Evolutionary conservation across 2,113 vertebrate genomes (phyloP).

Genomic region (Neotoma lepida): DNA sequence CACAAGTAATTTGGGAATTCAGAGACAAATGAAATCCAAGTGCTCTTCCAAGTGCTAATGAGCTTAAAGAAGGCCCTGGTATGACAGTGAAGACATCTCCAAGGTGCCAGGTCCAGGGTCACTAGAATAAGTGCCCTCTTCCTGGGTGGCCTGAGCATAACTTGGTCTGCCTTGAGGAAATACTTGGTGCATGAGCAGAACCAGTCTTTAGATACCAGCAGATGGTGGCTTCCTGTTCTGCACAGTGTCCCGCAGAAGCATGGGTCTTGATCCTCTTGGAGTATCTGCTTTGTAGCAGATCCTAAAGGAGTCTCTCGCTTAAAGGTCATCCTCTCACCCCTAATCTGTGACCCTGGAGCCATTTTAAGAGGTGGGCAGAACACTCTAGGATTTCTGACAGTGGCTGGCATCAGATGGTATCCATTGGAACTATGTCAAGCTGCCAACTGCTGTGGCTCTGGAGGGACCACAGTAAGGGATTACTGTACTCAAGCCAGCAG

Average conservation of each 20-base stretch:
- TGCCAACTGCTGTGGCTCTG: background rate
- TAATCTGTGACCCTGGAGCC: background rate
- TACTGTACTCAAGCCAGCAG: background rate
- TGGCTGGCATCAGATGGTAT: background rate
- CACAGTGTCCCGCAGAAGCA: background rate
- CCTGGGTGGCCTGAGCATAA: fast-evolving
- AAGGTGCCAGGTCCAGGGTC: fast-evolving
- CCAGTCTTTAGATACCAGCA: no score
- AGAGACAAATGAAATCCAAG: background rate
- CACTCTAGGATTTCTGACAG: background rate
- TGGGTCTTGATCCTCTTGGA: no score
- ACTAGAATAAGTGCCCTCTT: fast-evolving
- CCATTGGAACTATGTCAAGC: background rate
- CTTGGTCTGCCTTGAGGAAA: background rate
- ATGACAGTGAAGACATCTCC: fast-evolving
- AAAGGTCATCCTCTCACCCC: background rate
- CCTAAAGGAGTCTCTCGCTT: background rate
- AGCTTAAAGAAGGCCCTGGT: background rate
- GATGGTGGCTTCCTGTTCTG: background rate
- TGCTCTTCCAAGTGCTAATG: background rate
- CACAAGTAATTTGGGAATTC: background rate
- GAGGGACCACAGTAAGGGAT: no score
- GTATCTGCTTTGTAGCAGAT: background rate
- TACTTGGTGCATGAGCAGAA: background rate
- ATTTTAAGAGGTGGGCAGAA: no score